Percentiles rank a stretch among this genome's conserved stretches.
Conservation (phyloP, 2,113 vertebrate genomes). For the Pantherophis guttatus region DNA sequence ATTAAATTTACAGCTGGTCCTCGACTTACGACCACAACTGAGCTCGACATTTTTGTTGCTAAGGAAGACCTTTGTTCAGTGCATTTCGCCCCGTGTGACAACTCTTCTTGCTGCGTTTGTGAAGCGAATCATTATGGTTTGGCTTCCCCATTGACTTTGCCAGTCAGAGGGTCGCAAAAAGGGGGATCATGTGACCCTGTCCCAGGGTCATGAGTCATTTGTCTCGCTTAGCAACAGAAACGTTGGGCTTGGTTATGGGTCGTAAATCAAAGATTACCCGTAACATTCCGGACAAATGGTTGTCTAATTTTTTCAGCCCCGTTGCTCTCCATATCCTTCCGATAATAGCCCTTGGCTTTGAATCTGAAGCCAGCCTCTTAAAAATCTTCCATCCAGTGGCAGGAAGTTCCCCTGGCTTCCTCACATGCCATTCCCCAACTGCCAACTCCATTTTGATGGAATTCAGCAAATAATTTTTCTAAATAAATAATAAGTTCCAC, state of each 20-base stretch:
- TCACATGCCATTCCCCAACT: not conserved
- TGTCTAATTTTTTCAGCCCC: not conserved
- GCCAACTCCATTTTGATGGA: not conserved
- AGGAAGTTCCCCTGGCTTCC: not conserved
- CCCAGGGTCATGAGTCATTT: too few relatives aligned
- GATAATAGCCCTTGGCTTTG: not conserved
- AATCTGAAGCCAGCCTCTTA: not conserved
- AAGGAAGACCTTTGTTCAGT: not conserved
- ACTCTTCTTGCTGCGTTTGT: not conserved
- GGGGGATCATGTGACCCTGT: too few relatives aligned
- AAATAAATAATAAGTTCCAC: not conserved
- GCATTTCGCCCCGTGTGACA: accelerated
- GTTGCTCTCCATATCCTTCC: not conserved
- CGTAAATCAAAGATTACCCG: accelerated
- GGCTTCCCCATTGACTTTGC: not conserved
- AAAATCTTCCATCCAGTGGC: not conserved
- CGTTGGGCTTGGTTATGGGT: not conserved
- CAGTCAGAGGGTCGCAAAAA: too few relatives aligned
- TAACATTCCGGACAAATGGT: not conserved
- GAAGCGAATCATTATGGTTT: not conserved
- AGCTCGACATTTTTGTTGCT: not conserved
- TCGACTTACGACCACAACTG: not conserved
- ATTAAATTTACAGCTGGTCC: not conserved
- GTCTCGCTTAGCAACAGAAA: too few relatives aligned
- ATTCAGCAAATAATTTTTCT: not conserved